Percentiles rank a stretch among this genome's conserved stretches.
Evolutionary conservation across 2,888 invertebrate species (phyloP).

Genomic region (Aspidiotus destructor): DNA sequence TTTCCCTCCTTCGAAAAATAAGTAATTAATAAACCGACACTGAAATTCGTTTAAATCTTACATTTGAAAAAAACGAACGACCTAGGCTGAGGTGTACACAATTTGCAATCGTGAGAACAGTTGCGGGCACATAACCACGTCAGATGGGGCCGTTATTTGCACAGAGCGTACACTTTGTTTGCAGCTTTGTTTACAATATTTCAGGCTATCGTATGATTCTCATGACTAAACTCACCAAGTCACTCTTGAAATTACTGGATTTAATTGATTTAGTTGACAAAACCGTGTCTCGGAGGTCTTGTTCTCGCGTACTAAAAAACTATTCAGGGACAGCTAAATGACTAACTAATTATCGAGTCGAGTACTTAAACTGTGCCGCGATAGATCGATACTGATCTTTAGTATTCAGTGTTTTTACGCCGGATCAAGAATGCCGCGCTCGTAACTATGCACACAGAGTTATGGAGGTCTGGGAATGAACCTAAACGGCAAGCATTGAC

Average conservation of each 20-base stretch:
- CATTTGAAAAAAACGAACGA: neutral
- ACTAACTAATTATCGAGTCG: constrained; percentile 1
- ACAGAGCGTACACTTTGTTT: too few relatives aligned
- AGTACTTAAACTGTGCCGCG: neutral
- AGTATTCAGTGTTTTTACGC: constrained; percentile 2
- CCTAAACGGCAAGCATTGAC: neutral
- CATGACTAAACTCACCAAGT: too few relatives aligned
- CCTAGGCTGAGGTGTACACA: too few relatives aligned
- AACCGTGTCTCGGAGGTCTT: constrained; percentile 2
- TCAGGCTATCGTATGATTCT: too few relatives aligned
- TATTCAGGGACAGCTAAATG: neutral
- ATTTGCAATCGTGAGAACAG: neutral
- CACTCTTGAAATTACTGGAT: too few relatives aligned
- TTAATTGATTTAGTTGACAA: neutral
- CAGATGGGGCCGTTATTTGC: too few relatives aligned
- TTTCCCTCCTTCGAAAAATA: neutral
- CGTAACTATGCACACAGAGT: neutral
- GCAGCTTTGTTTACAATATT: too few relatives aligned
- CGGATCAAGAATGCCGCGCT: neutral
- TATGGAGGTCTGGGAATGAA: neutral
- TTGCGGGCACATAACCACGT: too few relatives aligned
- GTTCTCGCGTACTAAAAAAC: neutral
- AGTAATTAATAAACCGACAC: neutral
- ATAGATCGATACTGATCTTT: constrained; percentile 4
- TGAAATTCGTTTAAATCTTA: neutral